Percentiles rank a stretch among this genome's conserved stretches.
Evolutionary conservation across 2,797 vertebrate genomes (phyloP).

Genomic region (Aplochiton taeniatus): DNA sequence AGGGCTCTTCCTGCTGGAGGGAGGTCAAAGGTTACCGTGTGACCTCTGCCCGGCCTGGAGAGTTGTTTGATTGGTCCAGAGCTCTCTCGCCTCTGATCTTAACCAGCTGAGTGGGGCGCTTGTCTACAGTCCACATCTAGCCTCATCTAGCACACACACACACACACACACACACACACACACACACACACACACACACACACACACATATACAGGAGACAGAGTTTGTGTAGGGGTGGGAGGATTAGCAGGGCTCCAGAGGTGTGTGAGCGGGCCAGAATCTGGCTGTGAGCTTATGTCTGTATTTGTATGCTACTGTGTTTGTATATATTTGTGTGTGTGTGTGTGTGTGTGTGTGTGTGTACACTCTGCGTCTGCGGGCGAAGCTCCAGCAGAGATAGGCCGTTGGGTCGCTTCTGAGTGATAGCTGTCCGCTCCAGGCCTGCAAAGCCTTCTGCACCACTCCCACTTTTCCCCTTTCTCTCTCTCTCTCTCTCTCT

Average conservation of each 20-base stretch:
- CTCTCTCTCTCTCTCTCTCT: constrained; percentile 8
- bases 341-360: background rate
- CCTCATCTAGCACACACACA: constrained; percentile 14
- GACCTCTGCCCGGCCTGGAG: too few species aligned
- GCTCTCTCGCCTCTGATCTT: too few species aligned
- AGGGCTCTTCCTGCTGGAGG: too few species aligned
- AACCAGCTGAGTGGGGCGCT: constrained; percentile 1
- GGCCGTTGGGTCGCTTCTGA: constrained; percentile 20
- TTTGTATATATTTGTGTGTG: background rate
- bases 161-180: background rate
- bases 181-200: background rate
- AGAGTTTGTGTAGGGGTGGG: background rate
- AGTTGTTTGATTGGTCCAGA: too few species aligned
- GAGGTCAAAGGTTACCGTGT: too few species aligned
- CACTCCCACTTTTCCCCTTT: background rate
- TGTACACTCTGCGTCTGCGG: background rate
- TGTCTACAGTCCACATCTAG: constrained; percentile 18
- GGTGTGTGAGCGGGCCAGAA: too few species aligned
- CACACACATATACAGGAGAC: too few species aligned
- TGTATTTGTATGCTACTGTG: background rate
- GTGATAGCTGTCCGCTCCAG: constrained; percentile 20
- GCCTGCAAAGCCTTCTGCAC: constrained; percentile 12
- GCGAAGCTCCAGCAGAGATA: constrained; percentile 19
- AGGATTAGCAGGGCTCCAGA: background rate
- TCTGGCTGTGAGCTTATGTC: too few species aligned